phyloP scores from a whole-genome alignment of 2,888 invertebrate species.

The Prostheceraeus crozeri region DNA sequence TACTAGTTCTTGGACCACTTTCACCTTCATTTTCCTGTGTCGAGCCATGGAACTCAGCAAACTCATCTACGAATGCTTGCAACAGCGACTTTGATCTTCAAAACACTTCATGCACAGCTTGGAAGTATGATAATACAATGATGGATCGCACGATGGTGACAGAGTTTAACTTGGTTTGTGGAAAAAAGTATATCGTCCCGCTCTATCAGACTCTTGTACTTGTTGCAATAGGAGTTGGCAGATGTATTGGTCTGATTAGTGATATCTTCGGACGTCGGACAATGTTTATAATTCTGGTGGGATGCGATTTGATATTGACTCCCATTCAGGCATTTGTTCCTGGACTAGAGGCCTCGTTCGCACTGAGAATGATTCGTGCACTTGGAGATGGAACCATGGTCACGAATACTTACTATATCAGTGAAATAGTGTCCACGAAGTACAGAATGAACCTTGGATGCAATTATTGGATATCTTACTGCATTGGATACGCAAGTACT shows the following conservation, averaged over 20 bases:
- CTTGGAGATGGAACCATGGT: background rate
- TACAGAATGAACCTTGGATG: slow-evolving; percentile 21
- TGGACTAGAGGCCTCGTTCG: too few relatives aligned
- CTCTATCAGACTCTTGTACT: slow-evolving; percentile 4
- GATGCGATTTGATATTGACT: too few relatives aligned
- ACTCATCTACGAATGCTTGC: too few relatives aligned
- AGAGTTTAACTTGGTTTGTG: slow-evolving; percentile 31
- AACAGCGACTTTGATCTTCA: too few relatives aligned
- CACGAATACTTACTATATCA: slow-evolving; percentile 2
- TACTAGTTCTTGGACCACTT: too few relatives aligned
- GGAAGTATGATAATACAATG: slow-evolving; percentile 23
- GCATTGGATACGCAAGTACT: slow-evolving; percentile 31
- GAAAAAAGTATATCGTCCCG: background rate
- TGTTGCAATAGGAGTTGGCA: slow-evolving; percentile 28
- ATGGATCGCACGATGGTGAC: slow-evolving; percentile 31
- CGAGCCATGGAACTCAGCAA: too few relatives aligned
- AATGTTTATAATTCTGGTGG: slow-evolving; percentile 33
- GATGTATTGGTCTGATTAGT: slow-evolving; percentile 5
- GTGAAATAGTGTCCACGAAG: slow-evolving; percentile 15
- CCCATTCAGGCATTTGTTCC: too few relatives aligned
- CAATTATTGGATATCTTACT: slow-evolving; percentile 27
- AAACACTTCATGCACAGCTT: slow-evolving; percentile 1
- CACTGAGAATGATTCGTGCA: slow-evolving; percentile 30
- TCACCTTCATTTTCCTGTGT: too few relatives aligned
- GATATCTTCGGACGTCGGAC: slow-evolving; percentile 30